Evolutionary conservation across 2,113 vertebrate genomes (phyloP).

Genomic region (Lepisosteus oculatus): DNA sequence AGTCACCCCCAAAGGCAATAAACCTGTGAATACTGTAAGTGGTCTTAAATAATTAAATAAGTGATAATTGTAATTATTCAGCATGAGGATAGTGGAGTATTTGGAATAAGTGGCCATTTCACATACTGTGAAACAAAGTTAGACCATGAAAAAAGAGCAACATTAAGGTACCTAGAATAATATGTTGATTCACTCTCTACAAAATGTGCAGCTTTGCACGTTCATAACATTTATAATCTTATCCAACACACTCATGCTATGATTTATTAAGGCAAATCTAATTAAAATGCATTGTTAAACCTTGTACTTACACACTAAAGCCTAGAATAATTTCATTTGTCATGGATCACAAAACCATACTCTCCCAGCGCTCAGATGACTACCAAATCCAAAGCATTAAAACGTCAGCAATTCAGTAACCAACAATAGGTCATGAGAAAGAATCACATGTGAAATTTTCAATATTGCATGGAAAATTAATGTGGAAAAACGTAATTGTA

Average conservation of each 20-base stretch:
- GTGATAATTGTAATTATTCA: no score
- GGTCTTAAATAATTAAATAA: no score
- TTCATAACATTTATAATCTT: background rate
- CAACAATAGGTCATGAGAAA: conserved; percentile 11
- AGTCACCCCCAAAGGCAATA: no score
- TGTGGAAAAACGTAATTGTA: conserved; percentile 33
- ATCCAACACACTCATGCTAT: background rate
- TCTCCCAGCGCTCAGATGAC: conserved; percentile 11
- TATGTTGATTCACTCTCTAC: no score
- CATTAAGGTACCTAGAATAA: no score
- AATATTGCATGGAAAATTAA: conserved; percentile 29
- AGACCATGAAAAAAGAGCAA: no score
- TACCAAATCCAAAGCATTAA: conserved; percentile 16
- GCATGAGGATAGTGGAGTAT: no score
- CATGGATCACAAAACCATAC: conserved; percentile 21
- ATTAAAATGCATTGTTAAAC: conserved; percentile 1
- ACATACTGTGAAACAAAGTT: no score
- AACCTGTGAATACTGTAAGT: no score
- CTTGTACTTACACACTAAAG: background rate
- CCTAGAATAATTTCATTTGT: conserved; percentile 28
- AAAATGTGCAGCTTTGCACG: no score
- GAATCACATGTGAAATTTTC: conserved; percentile 9
- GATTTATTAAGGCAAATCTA: conserved; percentile 1
- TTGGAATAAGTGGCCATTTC: no score
- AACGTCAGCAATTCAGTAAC: conserved; percentile 4